Percentiles rank a stretch among this genome's conserved stretches.
Evolutionary conservation across 2,797 vertebrate genomes (phyloP).

Genomic region (Pipistrellus kuhlii): DNA sequence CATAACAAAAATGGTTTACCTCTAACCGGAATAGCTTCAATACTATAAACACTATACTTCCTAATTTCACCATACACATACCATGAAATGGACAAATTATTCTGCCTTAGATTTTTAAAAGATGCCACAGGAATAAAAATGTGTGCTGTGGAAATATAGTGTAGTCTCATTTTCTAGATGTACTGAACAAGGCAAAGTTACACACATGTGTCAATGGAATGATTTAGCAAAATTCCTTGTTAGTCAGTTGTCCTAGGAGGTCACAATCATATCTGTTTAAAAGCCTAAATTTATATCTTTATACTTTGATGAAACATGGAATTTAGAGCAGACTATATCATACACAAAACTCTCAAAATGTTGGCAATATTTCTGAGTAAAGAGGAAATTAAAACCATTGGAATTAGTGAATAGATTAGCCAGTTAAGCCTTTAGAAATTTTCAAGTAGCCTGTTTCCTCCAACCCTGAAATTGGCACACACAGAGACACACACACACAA

Average conservation of each 20-base stretch:
- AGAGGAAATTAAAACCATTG: conserved; percentile 33
- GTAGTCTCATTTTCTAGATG: not conserved
- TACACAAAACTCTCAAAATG: not conserved
- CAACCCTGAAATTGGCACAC: not conserved
- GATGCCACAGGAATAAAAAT: conserved; percentile 66
- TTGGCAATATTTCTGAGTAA: not conserved
- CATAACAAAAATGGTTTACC: conserved; percentile 53
- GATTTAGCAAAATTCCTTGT: conserved; percentile 63
- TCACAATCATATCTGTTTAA: not conserved
- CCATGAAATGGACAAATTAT: conserved; percentile 69
- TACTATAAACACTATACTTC: conserved; percentile 65
- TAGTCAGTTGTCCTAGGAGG: not conserved
- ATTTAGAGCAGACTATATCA: not conserved
- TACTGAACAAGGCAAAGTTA: not conserved
- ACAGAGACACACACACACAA: not conserved
- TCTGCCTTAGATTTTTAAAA: conserved; percentile 42
- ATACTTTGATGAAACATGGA: conserved; percentile 9
- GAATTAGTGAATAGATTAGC: not conserved
- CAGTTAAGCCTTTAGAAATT: conserved; percentile 43
- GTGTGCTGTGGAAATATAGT: not conserved
- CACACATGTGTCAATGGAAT: not conserved
- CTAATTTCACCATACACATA: conserved; percentile 64
- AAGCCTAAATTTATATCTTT: not conserved
- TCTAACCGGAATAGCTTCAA: conserved; percentile 51
- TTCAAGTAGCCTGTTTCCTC: conserved; percentile 49